A percentile compares a stretch with the other conserved stretches of the same genome.
phyloP scores from a whole-genome alignment of 2,888 invertebrate genomes.

The Chorisops tibialis region DNA sequence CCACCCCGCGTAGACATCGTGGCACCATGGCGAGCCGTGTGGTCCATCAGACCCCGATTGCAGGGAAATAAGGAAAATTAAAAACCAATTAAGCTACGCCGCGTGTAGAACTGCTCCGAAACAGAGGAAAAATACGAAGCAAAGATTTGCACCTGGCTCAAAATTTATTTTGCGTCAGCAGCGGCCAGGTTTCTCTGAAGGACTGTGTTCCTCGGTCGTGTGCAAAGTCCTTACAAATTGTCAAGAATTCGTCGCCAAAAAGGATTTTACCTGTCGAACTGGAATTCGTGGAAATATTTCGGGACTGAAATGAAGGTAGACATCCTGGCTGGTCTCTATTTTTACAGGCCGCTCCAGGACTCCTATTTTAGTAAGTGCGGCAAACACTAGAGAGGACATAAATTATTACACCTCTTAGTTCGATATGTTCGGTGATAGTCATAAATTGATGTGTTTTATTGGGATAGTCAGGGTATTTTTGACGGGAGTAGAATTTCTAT shows the following conservation, averaged over 20 bases:
- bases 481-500: conserved; percentile 4
- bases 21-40: conserved; percentile 18
- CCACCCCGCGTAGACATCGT: conserved; percentile 10
- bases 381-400: conserved; percentile 21
- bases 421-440: conserved; percentile 8
- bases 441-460: conserved; percentile 21
- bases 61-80: conserved; percentile 21
- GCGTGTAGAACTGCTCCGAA: background rate
- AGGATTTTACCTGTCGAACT: conserved; percentile 2
- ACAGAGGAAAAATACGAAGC: too few relatives aligned
- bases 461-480: conserved; percentile 12
- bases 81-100: conserved; percentile 19
- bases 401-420: conserved; percentile 21
- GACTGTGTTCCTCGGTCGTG: background rate
- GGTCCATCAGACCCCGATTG: conserved; percentile 15
- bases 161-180: too few relatives aligned
- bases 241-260: background rate
- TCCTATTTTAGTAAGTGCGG: conserved; percentile 21
- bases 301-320: conserved; percentile 1
- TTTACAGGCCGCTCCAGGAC: background rate
- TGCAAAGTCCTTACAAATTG: too few relatives aligned
- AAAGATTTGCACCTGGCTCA: too few relatives aligned
- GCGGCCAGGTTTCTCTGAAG: background rate
- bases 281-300: too few relatives aligned
- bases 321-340: conserved; percentile 8